Base-by-base conservation (phyloP, 2,797 vertebrate species). In the Tokudaia tokunoshimensis region DNA sequence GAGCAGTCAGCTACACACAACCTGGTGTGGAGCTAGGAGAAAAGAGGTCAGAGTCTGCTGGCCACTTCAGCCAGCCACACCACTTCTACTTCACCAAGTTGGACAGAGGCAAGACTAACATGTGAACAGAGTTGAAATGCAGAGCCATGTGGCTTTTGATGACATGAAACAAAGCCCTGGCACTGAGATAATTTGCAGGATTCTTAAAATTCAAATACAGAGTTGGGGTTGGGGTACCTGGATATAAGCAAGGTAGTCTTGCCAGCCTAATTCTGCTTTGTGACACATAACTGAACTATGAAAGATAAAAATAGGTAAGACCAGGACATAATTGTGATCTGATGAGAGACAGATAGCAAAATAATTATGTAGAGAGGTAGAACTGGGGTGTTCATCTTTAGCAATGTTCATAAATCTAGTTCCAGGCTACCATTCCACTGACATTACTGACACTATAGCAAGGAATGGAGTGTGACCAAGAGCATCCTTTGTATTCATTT, bases 311-410 rank as follows among this genome's bases (percentile, higher is more conserved):
- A 97, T 67, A 74, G 34, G 22, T 37, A 61, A 41, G 37, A 61
- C n/a, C 1, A 9, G 57, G 57, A 88, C 22, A 82, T 95, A 96
- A 95, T n/a, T 97, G 91, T 92, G 96, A 96, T 63, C n/a, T 57
- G 52, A 26, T 74, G 67, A 74, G n/a, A 88, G 67, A 74, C 22
- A 87, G 72, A 29, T 72, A 50, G 47, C 20, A n/a, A 52, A 26
- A 10, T 75, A 97, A 94, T 97, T 74, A 94, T 79, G 75, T 6
- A 84, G 37, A 97, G 76, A 96, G 86, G 89, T 61, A 95, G 97
- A 96, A 89, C 70, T 80, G 84, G 97, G 92, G 94, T 92, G 92
- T 92, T 97, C 94, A 89, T 97, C 95, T 97, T 91, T 97, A 98
- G 82, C 78, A 91, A 84, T 94, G 89, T 55, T 1, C 97, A 97